Conservation (phyloP, 2,797 vertebrate species). For the Ptychadena robeensis region DNA sequence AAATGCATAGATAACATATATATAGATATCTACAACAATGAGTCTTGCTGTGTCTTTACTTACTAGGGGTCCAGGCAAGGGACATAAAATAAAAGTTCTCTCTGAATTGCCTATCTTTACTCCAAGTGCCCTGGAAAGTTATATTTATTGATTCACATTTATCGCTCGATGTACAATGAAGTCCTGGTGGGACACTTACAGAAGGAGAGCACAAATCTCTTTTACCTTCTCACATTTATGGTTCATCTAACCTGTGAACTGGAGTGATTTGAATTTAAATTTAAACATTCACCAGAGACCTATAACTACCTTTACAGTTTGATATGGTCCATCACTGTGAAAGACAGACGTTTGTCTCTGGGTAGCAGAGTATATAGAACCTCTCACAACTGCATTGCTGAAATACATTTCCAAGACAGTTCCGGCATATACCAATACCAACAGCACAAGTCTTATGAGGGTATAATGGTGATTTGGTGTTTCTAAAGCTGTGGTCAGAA, state of each 20-base stretch:
- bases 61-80: not conserved
- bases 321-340: not conserved
- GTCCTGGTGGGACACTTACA: not conserved
- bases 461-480: not conserved
- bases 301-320: not conserved
- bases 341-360: not conserved
- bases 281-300: not conserved
- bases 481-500: too few species aligned
- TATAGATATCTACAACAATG: too few species aligned
- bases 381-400: not conserved
- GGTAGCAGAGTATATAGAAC: not conserved
- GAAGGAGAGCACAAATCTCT: not conserved
- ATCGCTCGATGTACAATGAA: not conserved
- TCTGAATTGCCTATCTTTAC: not conserved
- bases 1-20: too few species aligned
- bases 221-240: not conserved
- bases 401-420: not conserved
- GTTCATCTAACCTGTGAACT: not conserved
- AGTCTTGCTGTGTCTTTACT: too few species aligned
- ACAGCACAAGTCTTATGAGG: not conserved
- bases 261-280: not conserved
- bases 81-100: not conserved
- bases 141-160: not conserved
- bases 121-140: not conserved
- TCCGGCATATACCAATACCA: not conserved